Evolutionary conservation across 2,113 vertebrate genomes (phyloP).

Genomic region (Phocoena phocoena): DNA sequence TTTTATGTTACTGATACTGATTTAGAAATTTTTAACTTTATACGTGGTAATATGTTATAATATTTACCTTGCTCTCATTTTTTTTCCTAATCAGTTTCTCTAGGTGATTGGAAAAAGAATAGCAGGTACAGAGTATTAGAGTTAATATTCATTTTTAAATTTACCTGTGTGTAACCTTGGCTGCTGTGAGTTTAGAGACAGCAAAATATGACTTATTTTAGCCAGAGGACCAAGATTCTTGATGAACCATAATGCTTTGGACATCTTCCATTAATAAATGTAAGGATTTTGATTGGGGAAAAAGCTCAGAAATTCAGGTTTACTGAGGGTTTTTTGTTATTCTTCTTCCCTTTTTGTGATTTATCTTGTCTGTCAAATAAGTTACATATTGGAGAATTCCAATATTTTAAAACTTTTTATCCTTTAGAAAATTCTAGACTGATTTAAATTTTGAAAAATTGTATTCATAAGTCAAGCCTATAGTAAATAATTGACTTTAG

Average conservation of each 20-base stretch:
- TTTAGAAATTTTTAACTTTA: not conserved
- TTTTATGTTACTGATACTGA: not conserved
- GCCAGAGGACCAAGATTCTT: not conserved
- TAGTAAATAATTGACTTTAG: conserved; percentile 11
- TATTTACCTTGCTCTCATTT: conserved; percentile 30
- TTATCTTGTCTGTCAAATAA: conserved; percentile 18
- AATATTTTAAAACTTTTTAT: not conserved
- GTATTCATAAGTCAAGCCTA: not conserved
- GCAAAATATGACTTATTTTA: conserved; percentile 40
- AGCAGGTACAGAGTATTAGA: not conserved
- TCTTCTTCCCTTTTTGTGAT: not conserved
- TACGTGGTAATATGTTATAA: not conserved
- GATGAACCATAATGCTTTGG: not conserved
- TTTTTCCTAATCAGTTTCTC: not conserved
- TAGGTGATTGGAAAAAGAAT: not conserved
- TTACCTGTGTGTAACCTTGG: not conserved
- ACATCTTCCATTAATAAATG: not conserved
- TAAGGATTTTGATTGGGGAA: not conserved
- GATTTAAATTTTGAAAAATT: conserved; percentile 20
- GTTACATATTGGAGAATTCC: conserved; percentile 16
- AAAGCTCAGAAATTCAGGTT: conserved; percentile 9
- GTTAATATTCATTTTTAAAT: not conserved
- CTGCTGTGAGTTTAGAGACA: not conserved
- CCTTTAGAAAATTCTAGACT: not conserved
- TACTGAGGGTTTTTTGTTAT: not conserved